Evolutionary conservation across 1,140 invertebrate species (phyloP).

Genomic region (Macrosteles quadrilineatus): DNA sequence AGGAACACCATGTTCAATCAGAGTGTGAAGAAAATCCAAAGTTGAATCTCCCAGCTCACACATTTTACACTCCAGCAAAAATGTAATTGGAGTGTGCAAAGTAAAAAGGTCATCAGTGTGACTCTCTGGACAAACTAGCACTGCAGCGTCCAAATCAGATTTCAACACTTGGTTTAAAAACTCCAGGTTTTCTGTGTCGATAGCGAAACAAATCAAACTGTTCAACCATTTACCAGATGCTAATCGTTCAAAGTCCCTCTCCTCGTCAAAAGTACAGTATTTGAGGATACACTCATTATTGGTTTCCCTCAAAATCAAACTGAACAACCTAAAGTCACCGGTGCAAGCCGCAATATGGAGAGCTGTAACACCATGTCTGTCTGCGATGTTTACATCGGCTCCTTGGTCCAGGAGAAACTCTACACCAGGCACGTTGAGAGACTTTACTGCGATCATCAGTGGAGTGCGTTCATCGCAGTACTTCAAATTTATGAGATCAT

Average conservation of each 20-base stretch:
- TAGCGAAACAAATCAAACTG: conserved; percentile 14
- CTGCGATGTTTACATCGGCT: conserved; percentile 53
- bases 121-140: neutral
- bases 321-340: conserved; percentile 5
- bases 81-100: neutral
- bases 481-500: no score
- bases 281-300: conserved; percentile 35
- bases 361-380: conserved; percentile 53
- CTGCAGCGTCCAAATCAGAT: neutral
- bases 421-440: conserved; percentile 52
- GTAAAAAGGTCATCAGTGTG: neutral
- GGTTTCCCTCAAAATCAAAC: conserved; percentile 18
- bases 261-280: conserved; percentile 31
- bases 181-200: no score
- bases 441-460: conserved; percentile 55
- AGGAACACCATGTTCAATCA: neutral
- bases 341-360: conserved; percentile 45
- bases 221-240: neutral
- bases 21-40: neutral
- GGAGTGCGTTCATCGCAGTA: conserved; percentile 51
- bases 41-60: neutral
- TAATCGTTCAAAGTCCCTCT: conserved; percentile 24
- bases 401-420: conserved; percentile 50
- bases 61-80: conserved; percentile 14
- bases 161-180: no score